Evolutionary conservation across 2,888 invertebrate genomes (phyloP).

Genomic region (Leptinotarsa peninsularis): DNA sequence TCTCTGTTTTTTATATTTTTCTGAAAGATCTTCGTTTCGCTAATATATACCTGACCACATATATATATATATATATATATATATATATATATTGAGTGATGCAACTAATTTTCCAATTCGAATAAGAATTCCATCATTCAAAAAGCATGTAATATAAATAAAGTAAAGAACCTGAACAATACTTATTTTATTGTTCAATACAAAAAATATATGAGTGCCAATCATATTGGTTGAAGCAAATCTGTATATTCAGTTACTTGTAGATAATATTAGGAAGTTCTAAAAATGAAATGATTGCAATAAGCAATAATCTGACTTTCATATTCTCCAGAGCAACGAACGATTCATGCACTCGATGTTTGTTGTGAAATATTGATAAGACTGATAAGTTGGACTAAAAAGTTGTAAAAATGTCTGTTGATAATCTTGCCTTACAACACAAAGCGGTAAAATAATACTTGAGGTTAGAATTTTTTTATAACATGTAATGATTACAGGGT

Average conservation of each 20-base stretch:
- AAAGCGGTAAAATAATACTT: background rate
- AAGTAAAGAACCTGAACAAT: background rate
- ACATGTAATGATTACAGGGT: background rate
- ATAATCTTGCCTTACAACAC: conserved; percentile 21
- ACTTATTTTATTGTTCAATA: conserved; percentile 27
- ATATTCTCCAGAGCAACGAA: background rate
- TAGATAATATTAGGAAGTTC: background rate
- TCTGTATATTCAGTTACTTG: conserved; percentile 8
- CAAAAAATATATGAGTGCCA: conserved; percentile 26
- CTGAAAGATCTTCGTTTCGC: too few species aligned
- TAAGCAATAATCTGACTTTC: background rate
- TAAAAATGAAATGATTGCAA: background rate
- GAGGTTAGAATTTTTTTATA: too few species aligned
- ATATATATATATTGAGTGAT: too few species aligned
- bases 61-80: too few species aligned
- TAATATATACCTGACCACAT: too few species aligned
- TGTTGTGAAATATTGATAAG: conserved; percentile 19
- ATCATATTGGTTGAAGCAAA: conserved; percentile 41
- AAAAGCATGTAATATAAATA: background rate
- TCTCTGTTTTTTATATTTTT: too few species aligned
- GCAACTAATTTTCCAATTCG: background rate
- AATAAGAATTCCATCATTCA: conserved; percentile 9
- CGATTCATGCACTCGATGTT: conserved; percentile 11
- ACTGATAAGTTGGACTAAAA: conserved; percentile 21
- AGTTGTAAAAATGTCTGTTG: background rate